Evolutionary conservation across 2,113 vertebrate genomes (phyloP).

Genomic region (Nematolebias whitei): DNA sequence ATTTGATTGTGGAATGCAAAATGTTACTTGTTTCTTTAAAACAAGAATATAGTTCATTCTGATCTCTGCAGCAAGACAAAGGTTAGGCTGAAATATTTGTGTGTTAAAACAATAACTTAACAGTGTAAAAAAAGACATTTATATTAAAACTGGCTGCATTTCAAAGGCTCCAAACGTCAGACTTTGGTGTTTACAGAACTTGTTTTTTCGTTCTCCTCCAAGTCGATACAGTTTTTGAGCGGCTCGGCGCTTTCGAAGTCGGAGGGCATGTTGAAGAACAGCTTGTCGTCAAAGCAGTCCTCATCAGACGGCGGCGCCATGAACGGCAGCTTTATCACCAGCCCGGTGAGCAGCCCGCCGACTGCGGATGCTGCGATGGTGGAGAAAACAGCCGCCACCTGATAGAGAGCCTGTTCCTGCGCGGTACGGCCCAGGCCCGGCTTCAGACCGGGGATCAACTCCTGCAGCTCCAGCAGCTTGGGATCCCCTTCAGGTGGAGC

Average conservation of each 20-base stretch:
- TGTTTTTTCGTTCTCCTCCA: constrained; percentile 24
- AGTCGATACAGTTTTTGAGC: not conserved
- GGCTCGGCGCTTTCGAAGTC: constrained; percentile 36
- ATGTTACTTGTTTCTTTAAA: too few relatives aligned
- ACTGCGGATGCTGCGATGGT: constrained; percentile 58
- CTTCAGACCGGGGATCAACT: constrained; percentile 66
- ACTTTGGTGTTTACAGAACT: constrained; percentile 22
- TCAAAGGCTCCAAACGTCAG: constrained; percentile 8
- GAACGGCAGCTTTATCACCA: constrained; percentile 71
- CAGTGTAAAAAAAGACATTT: not conserved
- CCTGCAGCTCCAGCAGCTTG: constrained; percentile 50
- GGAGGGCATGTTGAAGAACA: constrained; percentile 76
- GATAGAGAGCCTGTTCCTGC: constrained; percentile 71
- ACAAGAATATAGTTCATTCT: not conserved
- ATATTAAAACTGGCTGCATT: not conserved
- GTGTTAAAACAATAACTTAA: not conserved
- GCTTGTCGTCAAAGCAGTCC: constrained; percentile 77
- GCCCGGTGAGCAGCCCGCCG: constrained; percentile 66
- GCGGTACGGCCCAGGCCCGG: constrained; percentile 49
- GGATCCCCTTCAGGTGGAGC: constrained; percentile 52
- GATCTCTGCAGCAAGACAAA: not conserved
- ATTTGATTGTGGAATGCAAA: not conserved
- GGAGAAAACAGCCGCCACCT: constrained; percentile 66
- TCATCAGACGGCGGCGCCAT: constrained; percentile 66
- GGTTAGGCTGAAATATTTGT: too few relatives aligned